phyloP scores from a whole-genome alignment of 2,113 vertebrate species.

The Hystrix brachyura region DNA sequence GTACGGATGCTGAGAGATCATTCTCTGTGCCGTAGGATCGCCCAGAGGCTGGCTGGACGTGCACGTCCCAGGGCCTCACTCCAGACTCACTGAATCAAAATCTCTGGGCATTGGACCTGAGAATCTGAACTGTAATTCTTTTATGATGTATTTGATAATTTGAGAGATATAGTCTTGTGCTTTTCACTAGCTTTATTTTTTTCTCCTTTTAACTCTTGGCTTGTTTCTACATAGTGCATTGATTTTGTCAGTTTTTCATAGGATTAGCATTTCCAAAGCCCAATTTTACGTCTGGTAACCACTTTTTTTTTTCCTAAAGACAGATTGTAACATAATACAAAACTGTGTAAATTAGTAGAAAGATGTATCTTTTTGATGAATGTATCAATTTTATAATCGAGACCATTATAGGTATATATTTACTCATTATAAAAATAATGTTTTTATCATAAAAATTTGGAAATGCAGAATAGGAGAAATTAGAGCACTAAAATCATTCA shows the following conservation, averaged over 20 bases:
- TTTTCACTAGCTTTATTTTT: not conserved
- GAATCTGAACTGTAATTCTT: not conserved
- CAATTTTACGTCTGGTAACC: not conserved
- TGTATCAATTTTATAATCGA: not conserved
- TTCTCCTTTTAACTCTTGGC: not conserved
- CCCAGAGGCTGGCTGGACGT: not conserved
- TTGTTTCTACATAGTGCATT: not conserved
- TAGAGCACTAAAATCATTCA: not conserved
- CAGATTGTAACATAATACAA: not conserved
- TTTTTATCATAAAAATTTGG: not conserved
- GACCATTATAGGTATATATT: not conserved
- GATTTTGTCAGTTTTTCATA: not conserved
- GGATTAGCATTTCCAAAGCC: not conserved
- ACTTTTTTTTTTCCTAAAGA: not conserved
- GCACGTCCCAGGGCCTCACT: not conserved
- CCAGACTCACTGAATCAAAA: not conserved
- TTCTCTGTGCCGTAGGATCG: not conserved
- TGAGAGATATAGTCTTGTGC: not conserved
- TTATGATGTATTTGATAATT: not conserved
- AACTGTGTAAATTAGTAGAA: not conserved
- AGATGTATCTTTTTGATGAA: not conserved
- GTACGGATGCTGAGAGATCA: not conserved
- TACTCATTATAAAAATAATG: not conserved
- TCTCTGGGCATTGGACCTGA: not conserved
- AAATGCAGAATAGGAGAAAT: conserved; percentile 23